Conservation (phyloP, 2,797 vertebrate genomes). For the Gymnoscopelus microlampas region DNA sequence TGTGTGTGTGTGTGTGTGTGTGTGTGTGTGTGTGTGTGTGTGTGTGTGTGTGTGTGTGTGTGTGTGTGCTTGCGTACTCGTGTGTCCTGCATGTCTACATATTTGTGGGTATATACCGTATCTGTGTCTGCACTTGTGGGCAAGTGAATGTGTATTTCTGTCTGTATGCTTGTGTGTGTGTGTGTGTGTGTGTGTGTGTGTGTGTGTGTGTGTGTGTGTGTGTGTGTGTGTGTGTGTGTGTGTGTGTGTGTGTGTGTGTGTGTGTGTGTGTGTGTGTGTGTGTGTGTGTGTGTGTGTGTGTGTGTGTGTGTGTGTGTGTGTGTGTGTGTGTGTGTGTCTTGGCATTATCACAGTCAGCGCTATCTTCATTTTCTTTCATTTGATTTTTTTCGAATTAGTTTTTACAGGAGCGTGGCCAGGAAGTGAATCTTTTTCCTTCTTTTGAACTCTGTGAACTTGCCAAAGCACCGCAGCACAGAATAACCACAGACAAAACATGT, state of each 20-base stretch:
- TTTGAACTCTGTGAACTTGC: not conserved
- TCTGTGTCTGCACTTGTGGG: slow-evolving; percentile 14
- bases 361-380: slow-evolving; percentile 1
- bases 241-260: no score
- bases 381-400: not conserved
- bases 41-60: slow-evolving; percentile 9
- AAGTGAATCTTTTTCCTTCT: not conserved
- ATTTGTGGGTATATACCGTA: not conserved
- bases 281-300: slow-evolving; percentile 10
- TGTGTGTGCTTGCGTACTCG: not conserved
- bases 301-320: slow-evolving; percentile 2
- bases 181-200: no score
- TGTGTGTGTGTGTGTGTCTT: slow-evolving; percentile 17
- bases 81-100: not conserved
- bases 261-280: no score
- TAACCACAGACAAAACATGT: not conserved
- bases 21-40: slow-evolving; percentile 7
- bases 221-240: no score
- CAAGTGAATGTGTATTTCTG: not conserved
- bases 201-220: no score
- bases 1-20: not conserved
- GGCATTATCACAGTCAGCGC: not conserved
- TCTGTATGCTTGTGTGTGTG: slow-evolving; percentile 16
- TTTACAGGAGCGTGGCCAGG: not conserved
- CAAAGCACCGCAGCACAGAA: not conserved